A percentile compares a stretch with the other conserved stretches of the same genome.
These are phyloP conservation scores for Oreocharis arfaki DNA, from an alignment of 2,113 vertebrate genomes.

Conservation along the genomic window DNA sequence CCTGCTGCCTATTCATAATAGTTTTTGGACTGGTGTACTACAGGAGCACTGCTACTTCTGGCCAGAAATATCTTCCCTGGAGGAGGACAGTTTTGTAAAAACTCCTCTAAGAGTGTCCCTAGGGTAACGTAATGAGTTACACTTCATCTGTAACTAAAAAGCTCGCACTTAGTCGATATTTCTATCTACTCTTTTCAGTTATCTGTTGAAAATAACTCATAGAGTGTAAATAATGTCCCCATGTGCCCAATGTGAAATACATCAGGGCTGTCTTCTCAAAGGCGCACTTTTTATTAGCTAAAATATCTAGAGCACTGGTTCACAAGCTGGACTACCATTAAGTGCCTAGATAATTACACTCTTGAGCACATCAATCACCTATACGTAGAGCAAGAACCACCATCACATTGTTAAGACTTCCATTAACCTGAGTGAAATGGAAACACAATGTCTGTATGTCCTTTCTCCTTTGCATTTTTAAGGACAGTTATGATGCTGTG, in stretches of 20 bases:
- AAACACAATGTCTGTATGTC: not conserved
- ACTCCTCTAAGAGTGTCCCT: not conserved
- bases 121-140: not conserved
- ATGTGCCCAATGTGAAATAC: rapidly evolving
- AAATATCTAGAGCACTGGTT: not conserved
- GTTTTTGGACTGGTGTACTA: not conserved
- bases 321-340: not conserved
- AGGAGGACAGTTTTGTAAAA: not conserved
- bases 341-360: not conserved
- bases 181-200: not conserved
- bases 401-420: not conserved
- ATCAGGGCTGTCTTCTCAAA: not conserved
- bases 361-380: not conserved
- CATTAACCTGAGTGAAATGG: not conserved
- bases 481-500: not conserved
- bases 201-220: not conserved
- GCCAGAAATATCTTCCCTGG: not conserved
- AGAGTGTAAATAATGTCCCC: rapidly evolving
- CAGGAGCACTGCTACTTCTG: not conserved
- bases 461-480: not conserved
- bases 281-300: not conserved
- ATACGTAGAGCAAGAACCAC: not conserved
- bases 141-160: not conserved
- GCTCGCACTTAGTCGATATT: not conserved
- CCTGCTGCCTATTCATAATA: not conserved